Evolutionary conservation across 92 coral and sea anemone species (phyloP), one percentile per base, ranked within the genome.

Genomic region (Scolanthus callimorphus): DNA sequence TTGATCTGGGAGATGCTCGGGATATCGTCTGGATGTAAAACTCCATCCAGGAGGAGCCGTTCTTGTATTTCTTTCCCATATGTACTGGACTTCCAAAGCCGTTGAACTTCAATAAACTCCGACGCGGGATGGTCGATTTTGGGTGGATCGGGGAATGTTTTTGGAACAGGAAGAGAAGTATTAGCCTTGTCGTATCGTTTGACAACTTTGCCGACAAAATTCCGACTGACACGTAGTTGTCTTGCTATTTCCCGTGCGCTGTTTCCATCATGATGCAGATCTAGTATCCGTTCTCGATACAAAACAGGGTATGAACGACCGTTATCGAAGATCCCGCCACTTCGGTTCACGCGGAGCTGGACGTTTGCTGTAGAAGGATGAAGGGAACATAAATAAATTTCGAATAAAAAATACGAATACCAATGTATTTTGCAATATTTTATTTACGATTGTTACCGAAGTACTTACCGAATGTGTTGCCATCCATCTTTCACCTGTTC

Each of bases 271-370:
- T 82, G 84, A 30, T 46, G 26, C 44, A 76, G 61, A 69, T 76
- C n/a, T n/a, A n/a, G n/a, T n/a, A n/a, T n/a, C n/a, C n/a, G 38
- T 64, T 83, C 78, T 8, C 78, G 81, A 29, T 41, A 62, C 53
- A 77, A 62, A 48, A 43, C 27, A 23, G 85, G 90, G 25, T 28
- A 58, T 57, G 85, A 34, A 62, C 85, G 49, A 1, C 90, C 85
- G 49, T 77, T 83, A 64, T 77, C 78, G 46, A 70, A 83, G 2
- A 77, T 24, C 22, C 90, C 85, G 27, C 77, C 69, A 41, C 65
- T 71, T 29, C 31, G 29, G 70, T 83, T 83, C 25, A 39, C 73
- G 12, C 69, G 68, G 17, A 71, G 34, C 30, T 83, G 69, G 25
- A 67, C 58, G 45, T 74, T 61, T 45, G 54, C 67, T 56, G 70